Evolutionary conservation across 2,113 vertebrate genomes (phyloP), one percentile per base, ranked within the genome.

Genomic region (Cyanoderma ruficeps): DNA sequence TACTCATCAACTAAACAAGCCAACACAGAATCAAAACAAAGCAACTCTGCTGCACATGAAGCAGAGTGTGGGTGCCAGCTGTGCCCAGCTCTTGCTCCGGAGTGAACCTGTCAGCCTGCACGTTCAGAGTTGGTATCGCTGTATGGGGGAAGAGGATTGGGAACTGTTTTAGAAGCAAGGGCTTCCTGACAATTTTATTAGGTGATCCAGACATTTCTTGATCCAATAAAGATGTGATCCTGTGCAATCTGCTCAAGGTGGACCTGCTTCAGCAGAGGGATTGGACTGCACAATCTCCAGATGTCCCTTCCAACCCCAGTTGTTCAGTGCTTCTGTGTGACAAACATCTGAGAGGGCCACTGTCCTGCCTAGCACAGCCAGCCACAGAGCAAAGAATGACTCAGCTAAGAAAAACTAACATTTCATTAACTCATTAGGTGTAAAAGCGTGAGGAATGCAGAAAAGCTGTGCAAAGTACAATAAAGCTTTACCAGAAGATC

Each of bases 21-120:
- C 79, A 83, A 76, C 83, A 57, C 37, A 87, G 87, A 77, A 79
- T 23, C 47, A 63, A 92, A 95, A 42, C 77, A 82, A 72, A 89
- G 70, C 33, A 89, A 42, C 47, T 78, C 19, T 21, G 41, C 64
- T 67, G 80, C 52, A 81, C 67, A 47, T 35, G 67, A 46, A 79
- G 78, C 37, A 28, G 53, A 13, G n/a, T 20, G 35, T 8, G 14
- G 23, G 46, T 82, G 84, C 44, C 80, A 82, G 77, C 15, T 87
- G 39, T 22, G 52, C 46, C 70, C 44, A 79, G 83, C 61, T 86
- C 4, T 60, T 59, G 9, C 60, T 75, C 27, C 23, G 11, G 41
- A 91, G 35, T 15, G 28, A 49, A 33, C 39, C 35, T 80, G 84
- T 27, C 89, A 76, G 41, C 49, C 65, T 82, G 57, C 74, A 50